Base-by-base conservation (phyloP, 2,888 invertebrate genomes). In the Orthonevra nobilis region DNA sequence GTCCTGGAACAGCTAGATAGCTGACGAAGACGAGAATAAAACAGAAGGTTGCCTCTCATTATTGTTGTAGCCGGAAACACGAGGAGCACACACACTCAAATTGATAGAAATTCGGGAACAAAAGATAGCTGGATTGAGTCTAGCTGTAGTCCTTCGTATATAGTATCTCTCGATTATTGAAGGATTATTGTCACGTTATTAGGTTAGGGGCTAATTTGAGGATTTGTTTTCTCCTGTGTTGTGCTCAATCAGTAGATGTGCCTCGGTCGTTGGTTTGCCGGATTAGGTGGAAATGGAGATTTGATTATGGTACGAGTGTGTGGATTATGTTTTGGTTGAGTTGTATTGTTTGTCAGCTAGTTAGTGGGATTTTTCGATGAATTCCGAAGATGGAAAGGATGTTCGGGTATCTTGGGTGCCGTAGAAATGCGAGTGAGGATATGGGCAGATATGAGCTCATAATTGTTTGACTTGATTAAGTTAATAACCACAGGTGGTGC, bases 141-240 rank as follows among this genome's bases (percentile, higher is more conserved):
- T 32, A 12, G 10, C n/a, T 32, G n/a, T n/a, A 10, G n/a, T n/a
- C n/a, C n/a, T n/a, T 34, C 26, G 3, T 44, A 17, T 38, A 28
- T 60, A n/a, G 32, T 36, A 15, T 42, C 42, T 28, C 28, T 63
- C 69, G 48, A 70, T 75, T 69, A 69, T 69, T 70, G 69, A 75
- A 69, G 75, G 75, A 75, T 75, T 75, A 75, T 75, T 75, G 69
- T 56, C 50, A 28, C 63, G 58, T 64, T 70, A 75, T 75, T 75
- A 63, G 69, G 75, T 75, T 75, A 70, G 69, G 63, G 56, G 54
- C 69, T 75, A 69, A 75, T 75, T 75, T 70, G 34, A 15, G 63
- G 63, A 63, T 70, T 54, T 61, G 52, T 52, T 28, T 61, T 61
- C 61, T 46, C 38, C 36, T 38, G 12, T 50, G 30, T 32, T 17